These are phyloP conservation scores for Drosophila mauritiana DNA, from an alignment of 1,140 invertebrate species.

Conservation along the genomic window DNA sequence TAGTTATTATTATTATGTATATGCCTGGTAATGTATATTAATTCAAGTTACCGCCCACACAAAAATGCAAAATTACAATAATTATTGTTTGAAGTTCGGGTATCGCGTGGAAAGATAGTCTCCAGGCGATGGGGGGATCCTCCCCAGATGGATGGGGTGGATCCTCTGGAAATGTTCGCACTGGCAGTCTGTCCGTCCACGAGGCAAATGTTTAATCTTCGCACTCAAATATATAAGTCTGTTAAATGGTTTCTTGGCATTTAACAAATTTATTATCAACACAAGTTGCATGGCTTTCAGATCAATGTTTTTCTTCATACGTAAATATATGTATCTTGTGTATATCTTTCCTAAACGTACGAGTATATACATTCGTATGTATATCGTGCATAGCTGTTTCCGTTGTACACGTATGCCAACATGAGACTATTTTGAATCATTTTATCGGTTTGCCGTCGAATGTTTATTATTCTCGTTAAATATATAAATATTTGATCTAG, in stretches of 20 bases:
- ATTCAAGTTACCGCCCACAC: constrained; percentile 59
- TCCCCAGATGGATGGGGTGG: constrained; percentile 27
- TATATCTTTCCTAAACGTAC: constrained; percentile 33
- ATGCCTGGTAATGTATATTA: constrained; percentile 51
- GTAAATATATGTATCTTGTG: constrained; percentile 58
- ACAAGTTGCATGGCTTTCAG: constrained; percentile 55
- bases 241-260: constrained; percentile 44
- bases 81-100: constrained; percentile 73
- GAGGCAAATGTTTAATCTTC: constrained; percentile 43
- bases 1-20: constrained; percentile 71
- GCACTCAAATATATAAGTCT: constrained; percentile 41
- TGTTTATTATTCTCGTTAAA: constrained; percentile 33
- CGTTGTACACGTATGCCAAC: constrained; percentile 46
- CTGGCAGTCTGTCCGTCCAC: constrained; percentile 24
- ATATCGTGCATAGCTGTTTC: constrained; percentile 43
- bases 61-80: constrained; percentile 82
- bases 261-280: constrained; percentile 79
- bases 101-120: constrained; percentile 27
- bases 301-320: constrained; percentile 37
- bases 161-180: constrained; percentile 59
- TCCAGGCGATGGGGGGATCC: constrained; percentile 27
- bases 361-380: constrained; percentile 43
- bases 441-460: constrained; percentile 35
- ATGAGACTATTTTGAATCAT: constrained; percentile 59
- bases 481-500: constrained; percentile 64